phyloP scores from a whole-genome alignment of 2,113 vertebrate genomes.

The Scomber colias region DNA sequence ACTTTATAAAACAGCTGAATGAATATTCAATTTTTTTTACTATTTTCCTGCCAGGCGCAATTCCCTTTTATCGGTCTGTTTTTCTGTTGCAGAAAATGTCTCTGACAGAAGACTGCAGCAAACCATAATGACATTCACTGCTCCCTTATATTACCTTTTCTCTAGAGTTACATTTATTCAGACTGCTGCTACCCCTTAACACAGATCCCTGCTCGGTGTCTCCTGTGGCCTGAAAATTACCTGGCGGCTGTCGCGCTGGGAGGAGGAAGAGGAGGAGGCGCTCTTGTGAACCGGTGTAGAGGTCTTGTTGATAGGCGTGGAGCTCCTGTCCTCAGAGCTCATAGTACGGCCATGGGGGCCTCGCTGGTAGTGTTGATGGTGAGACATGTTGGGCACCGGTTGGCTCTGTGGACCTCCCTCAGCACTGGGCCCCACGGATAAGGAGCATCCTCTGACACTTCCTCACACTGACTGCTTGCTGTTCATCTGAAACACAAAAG shows the following conservation, averaged over 20 bases:
- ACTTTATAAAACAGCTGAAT: conserved; percentile 16
- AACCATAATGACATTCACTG: conserved; percentile 14
- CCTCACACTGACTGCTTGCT: conserved; percentile 54
- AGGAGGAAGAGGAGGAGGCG: conserved; percentile 92
- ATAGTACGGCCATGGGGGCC: conserved; percentile 85
- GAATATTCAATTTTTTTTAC: conserved; percentile 19
- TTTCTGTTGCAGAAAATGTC: conserved; percentile 21
- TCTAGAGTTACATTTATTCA: conserved; percentile 23
- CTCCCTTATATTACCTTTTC: neutral
- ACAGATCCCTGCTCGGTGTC: conserved; percentile 8
- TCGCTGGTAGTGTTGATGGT: conserved; percentile 77
- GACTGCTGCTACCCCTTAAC: conserved; percentile 9
- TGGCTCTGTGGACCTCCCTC: conserved; percentile 74
- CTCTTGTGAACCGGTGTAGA: conserved; percentile 96
- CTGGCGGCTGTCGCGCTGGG: conserved; percentile 96
- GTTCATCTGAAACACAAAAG: conserved; percentile 73
- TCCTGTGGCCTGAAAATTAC: conserved; percentile 78
- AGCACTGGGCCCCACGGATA: conserved; percentile 52
- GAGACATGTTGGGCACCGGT: conserved; percentile 75
- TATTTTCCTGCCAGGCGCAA: neutral
- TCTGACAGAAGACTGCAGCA: conserved; percentile 21
- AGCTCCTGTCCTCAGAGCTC: conserved; percentile 94
- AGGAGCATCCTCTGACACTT: conserved; percentile 72
- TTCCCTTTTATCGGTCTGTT: neutral
- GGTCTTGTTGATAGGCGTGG: conserved; percentile 89